phyloP scores from a whole-genome alignment of 2,888 invertebrate species.

The Callimorpha dominula region DNA sequence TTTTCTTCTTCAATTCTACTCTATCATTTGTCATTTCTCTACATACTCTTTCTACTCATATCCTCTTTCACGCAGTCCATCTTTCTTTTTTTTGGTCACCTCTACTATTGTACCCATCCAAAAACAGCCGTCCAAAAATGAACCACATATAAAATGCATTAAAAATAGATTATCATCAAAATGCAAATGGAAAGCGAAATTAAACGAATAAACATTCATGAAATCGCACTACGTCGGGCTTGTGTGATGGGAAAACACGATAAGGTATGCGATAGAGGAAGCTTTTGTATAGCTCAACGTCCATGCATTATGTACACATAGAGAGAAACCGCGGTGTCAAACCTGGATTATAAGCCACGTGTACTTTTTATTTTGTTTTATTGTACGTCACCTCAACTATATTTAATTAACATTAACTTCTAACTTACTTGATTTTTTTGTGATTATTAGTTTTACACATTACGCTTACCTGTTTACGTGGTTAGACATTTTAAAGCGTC shows the following conservation, averaged over 20 bases:
- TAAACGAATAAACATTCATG: conserved; percentile 52
- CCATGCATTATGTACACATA: conserved; percentile 21
- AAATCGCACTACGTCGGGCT: conserved; percentile 32
- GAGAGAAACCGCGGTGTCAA: conserved; percentile 1
- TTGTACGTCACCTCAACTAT: too few species aligned
- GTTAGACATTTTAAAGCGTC: too few species aligned
- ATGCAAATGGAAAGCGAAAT: conserved; percentile 48
- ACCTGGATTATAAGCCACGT: background rate
- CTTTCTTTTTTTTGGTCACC: background rate
- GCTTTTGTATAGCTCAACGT: conserved; percentile 31
- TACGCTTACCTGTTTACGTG: too few species aligned
- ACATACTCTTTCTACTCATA: background rate
- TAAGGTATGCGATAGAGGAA: conserved; percentile 29
- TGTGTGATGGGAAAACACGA: conserved; percentile 48
- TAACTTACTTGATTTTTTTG: too few species aligned
- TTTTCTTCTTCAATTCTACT: background rate
- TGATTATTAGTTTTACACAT: too few species aligned
- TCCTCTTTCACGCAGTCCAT: background rate
- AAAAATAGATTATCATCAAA: conserved; percentile 45
- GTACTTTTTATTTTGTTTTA: too few species aligned
- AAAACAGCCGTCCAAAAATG: background rate
- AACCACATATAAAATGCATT: conserved; percentile 33
- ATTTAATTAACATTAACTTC: too few species aligned
- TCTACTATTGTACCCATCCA: background rate
- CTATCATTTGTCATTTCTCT: background rate